Evolutionary conservation across 2,888 invertebrate genomes (phyloP), one percentile per base, ranked within the genome.

Genomic region (Gandaritis pyraliata): DNA sequence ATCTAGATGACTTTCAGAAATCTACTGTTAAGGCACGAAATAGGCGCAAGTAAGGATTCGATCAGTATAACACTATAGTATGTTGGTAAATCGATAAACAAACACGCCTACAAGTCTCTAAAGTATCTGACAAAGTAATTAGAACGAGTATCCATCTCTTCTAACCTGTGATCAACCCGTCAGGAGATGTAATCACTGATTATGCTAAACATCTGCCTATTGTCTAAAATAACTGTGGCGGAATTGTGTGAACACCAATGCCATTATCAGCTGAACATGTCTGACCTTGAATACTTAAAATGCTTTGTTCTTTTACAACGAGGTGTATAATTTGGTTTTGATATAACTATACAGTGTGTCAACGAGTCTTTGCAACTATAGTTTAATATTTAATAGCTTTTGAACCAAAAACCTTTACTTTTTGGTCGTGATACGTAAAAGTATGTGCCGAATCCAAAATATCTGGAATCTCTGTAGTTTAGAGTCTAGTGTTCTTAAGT

Each of bases 191-290:
- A 69, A 74, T 73, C 71, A 65, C 61, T 10, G 49, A 41, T 36
- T 45, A 53, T 49, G 39, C 43, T 58, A 49, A 57, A 45, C 43
- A 56, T 39, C 58, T 41, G 10, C 45, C 71, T 61, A 75, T 77
- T 78, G 76, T 78, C 61, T 73, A 49, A 59, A 72, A 70, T 73
- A 76, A 77, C 68, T 66, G 67, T 68, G 41, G 49, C 67, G 65
- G 63, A 72, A 67, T 65, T 59, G 64, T 62, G 63, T 55, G 58
- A 65, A 61, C 57, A 46, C 58, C 61, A 55, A 59, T 57, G 64
- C 53, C 48, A 64, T 68, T 64, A 66, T 63, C 50, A 60, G 58
- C 60, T 62, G 60, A 56, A 60, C 65, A 55, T 62, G 52, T n/a
- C 51, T 45, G 62, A 68, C 72, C 71, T 71, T 71, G 72, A 71